Conservation (phyloP, 2,113 vertebrate species). For the Thymallus thymallus region DNA sequence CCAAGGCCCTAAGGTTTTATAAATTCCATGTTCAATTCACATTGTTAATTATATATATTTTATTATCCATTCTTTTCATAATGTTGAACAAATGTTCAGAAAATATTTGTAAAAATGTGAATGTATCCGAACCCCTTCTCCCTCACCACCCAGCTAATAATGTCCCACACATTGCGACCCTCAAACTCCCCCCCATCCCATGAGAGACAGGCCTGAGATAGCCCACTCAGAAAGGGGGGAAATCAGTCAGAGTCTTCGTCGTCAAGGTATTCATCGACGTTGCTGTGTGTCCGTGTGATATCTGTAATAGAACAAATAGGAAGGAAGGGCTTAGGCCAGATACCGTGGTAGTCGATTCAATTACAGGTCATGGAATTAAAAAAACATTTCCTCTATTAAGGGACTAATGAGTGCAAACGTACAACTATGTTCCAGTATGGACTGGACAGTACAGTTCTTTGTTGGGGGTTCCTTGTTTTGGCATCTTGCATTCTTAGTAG, state of each 20-base stretch:
- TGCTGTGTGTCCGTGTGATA: slow-evolving; percentile 82
- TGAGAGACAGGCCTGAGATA: not conserved
- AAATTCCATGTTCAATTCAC: not conserved
- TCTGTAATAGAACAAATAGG: slow-evolving; percentile 58
- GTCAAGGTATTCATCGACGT: slow-evolving; percentile 95
- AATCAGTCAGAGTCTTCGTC: slow-evolving; percentile 95
- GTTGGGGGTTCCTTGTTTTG: too few species aligned
- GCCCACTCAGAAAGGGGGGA: not conserved
- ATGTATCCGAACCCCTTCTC: not conserved
- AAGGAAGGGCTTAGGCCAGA: not conserved
- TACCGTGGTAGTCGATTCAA: too few species aligned
- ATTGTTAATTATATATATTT: not conserved
- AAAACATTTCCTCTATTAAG: too few species aligned
- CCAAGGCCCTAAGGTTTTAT: not conserved
- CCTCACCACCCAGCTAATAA: not conserved
- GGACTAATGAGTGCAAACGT: too few species aligned
- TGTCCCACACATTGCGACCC: not conserved
- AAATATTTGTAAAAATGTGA: not conserved
- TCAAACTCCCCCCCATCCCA: not conserved
- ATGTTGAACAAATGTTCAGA: not conserved
- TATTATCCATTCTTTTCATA: not conserved
- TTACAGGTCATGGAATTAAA: too few species aligned
- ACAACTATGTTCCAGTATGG: too few species aligned
- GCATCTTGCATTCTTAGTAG: too few species aligned
- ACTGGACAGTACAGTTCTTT: too few species aligned